A percentile compares a stretch with the other conserved stretches of the same genome.
Evolutionary conservation across 2,888 invertebrate genomes (phyloP).

Genomic region (Mechanitis messenoides): DNA sequence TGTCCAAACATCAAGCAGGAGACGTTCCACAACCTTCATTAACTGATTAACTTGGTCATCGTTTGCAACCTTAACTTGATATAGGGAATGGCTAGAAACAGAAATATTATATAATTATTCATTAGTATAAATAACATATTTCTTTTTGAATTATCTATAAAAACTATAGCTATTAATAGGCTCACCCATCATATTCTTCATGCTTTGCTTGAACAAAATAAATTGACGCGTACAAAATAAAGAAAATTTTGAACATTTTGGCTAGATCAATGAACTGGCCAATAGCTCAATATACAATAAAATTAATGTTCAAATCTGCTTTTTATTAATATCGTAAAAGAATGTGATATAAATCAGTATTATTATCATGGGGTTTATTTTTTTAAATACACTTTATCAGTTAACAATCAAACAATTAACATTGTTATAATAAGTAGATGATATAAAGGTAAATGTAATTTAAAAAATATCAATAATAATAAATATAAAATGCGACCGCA

Average conservation of each 20-base stretch:
- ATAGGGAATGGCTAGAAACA: slow-evolving; percentile 36
- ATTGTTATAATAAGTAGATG: too few species aligned
- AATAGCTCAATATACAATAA: slow-evolving; percentile 4
- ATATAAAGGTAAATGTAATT: too few species aligned
- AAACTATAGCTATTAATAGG: neutral
- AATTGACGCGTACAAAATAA: slow-evolving; percentile 39
- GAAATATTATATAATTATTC: neutral
- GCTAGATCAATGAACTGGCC: slow-evolving; percentile 6
- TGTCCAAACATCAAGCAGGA: slow-evolving; percentile 48
- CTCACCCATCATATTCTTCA: slow-evolving; percentile 48
- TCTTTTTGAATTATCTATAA: neutral
- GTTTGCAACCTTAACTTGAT: slow-evolving; percentile 33
- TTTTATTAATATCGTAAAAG: neutral
- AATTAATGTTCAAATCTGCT: neutral
- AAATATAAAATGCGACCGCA: too few species aligned
- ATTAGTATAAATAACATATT: neutral
- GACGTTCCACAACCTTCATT: slow-evolving; percentile 36
- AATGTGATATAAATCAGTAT: slow-evolving; percentile 1
- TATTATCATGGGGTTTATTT: neutral
- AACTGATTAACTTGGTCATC: slow-evolving; percentile 35
- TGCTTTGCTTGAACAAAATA: slow-evolving; percentile 41
- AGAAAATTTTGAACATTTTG: slow-evolving; percentile 32
- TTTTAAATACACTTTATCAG: slow-evolving; percentile 1
- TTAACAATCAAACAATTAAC: too few species aligned
- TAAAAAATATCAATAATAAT: too few species aligned